Conservation (phyloP, 1,140 invertebrate genomes). For the Bombus cullumanus region DNA sequence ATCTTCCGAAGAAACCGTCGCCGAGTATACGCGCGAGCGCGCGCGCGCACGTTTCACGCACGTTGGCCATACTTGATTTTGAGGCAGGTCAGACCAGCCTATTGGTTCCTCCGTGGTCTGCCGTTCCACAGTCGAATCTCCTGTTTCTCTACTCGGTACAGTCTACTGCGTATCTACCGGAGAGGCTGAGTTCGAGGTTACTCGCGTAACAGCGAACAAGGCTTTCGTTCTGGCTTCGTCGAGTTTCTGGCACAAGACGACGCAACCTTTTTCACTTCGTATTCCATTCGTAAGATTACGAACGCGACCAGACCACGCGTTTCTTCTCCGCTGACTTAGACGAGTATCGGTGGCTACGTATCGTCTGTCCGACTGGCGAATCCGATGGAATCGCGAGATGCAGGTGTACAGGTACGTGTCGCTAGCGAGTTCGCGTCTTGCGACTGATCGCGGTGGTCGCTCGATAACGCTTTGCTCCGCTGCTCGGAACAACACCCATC, state of each 20-base stretch:
- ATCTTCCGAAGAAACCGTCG: conserved; percentile 46
- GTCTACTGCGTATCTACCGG: no score
- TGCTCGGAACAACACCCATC: no score
- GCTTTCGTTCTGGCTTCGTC: no score
- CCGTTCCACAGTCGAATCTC: neutral
- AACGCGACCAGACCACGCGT: no score
- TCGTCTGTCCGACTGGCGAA: neutral
- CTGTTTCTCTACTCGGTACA: neutral
- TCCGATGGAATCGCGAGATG: conserved; percentile 30
- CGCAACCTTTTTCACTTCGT: accelerated
- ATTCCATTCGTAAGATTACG: accelerated
- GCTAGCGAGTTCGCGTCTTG: no score
- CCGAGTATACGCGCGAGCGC: neutral
- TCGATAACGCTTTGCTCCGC: neutral
- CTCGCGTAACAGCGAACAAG: neutral
- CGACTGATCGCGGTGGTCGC: neutral
- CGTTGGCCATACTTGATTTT: conserved; percentile 60
- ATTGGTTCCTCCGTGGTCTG: neutral
- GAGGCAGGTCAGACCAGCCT: conserved; percentile 67
- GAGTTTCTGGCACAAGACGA: accelerated
- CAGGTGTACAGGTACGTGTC: conserved; percentile 39
- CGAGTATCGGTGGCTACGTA: no score
- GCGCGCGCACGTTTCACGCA: conserved; percentile 14
- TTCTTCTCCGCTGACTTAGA: neutral
- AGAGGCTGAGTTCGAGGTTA: no score